phyloP scores from a whole-genome alignment of 2,113 vertebrate genomes.

The Equus przewalskii region DNA sequence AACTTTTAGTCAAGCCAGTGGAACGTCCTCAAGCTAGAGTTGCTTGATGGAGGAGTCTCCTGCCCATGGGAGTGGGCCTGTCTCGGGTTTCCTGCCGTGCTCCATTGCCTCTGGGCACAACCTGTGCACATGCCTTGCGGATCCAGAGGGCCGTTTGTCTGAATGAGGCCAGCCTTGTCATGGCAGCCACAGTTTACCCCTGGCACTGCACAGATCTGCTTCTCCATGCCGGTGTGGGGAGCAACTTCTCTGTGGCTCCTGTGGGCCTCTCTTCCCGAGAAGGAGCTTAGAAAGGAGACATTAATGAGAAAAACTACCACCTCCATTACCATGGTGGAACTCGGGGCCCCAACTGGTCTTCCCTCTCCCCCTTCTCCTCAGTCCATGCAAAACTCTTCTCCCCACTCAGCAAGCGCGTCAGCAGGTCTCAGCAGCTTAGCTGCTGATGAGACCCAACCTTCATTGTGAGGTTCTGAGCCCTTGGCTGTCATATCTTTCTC shows the following conservation, averaged over 20 bases:
- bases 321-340: accelerated
- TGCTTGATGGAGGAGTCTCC: background rate
- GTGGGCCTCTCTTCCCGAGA: background rate
- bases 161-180: too few relatives aligned
- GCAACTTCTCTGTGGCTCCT: background rate
- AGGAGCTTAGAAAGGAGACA: background rate
- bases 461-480: background rate
- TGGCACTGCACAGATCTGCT: background rate
- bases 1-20: background rate
- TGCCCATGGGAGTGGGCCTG: background rate
- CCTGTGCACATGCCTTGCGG: background rate
- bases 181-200: background rate
- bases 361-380: background rate
- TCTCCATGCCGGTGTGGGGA: background rate
- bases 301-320: background rate
- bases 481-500: background rate
- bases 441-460: background rate
- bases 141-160: background rate
- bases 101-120: background rate
- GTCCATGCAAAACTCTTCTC: background rate
- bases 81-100: background rate
- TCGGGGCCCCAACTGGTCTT: background rate
- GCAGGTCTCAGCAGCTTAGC: background rate
- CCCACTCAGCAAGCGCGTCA: background rate
- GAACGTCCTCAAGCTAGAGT: background rate